These are phyloP conservation scores for Pandion haliaetus DNA, from an alignment of 2,113 vertebrate species.

Conservation along the genomic window DNA sequence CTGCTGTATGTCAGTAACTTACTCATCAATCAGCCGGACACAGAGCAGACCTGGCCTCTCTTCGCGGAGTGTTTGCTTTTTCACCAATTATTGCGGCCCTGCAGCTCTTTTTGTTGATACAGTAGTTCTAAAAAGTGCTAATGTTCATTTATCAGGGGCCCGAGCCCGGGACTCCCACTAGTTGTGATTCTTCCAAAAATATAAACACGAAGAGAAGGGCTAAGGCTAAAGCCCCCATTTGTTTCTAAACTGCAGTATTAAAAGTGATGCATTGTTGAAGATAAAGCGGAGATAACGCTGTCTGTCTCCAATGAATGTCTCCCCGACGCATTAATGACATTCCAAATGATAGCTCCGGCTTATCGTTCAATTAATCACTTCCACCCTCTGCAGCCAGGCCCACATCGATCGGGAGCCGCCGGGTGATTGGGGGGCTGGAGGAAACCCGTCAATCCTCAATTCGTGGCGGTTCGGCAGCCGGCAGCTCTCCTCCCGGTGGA, in stretches of 20 bases:
- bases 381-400: slow-evolving; percentile 64
- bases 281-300: slow-evolving; percentile 98
- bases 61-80: slow-evolving; percentile 89
- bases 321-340: slow-evolving; percentile 91
- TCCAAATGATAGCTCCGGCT: slow-evolving; percentile 83
- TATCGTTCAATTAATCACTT: slow-evolving; percentile 82
- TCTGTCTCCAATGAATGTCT: slow-evolving; percentile 92
- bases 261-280: slow-evolving; percentile 87
- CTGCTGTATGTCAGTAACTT: slow-evolving; percentile 62
- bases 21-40: slow-evolving; percentile 82
- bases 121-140: slow-evolving; percentile 89
- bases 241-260: slow-evolving; percentile 87
- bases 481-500: background rate
- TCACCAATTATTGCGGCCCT: slow-evolving; percentile 89
- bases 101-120: slow-evolving; percentile 88
- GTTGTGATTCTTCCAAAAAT: slow-evolving; percentile 92
- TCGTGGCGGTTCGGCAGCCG: background rate
- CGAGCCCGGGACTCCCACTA: slow-evolving; percentile 79
- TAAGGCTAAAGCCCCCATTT: slow-evolving; percentile 91
- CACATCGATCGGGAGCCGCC: slow-evolving; percentile 49
- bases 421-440: background rate
- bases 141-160: slow-evolving; percentile 94
- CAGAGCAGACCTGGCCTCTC: slow-evolving; percentile 82
- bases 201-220: slow-evolving; percentile 89
- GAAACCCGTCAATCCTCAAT: background rate